These are phyloP conservation scores for Tapirus terrestris DNA, from an alignment of 2,113 vertebrate genomes.

Conservation along the genomic window DNA sequence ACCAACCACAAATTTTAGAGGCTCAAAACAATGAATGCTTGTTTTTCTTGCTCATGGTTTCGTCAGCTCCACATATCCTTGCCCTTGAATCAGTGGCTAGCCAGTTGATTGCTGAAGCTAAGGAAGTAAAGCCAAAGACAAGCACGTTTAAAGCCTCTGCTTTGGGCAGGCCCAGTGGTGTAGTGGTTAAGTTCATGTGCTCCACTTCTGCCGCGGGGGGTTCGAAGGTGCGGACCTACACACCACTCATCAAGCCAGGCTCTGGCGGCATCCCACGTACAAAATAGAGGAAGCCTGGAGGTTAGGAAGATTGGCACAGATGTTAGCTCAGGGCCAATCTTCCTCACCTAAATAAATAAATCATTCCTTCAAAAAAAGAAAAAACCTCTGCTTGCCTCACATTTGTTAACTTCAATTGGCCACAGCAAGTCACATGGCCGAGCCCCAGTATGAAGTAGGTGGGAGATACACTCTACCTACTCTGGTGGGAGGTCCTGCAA, in stretches of 20 bases:
- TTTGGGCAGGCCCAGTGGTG: neutral
- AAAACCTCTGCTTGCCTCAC: neutral
- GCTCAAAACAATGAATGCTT: neutral
- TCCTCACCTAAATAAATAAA: too few species aligned
- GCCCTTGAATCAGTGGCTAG: neutral
- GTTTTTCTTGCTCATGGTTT: constrained; percentile 27
- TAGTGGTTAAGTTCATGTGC: too few species aligned
- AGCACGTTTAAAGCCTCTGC: neutral
- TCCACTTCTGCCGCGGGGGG: too few species aligned
- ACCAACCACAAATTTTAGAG: too few species aligned
- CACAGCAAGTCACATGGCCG: neutral
- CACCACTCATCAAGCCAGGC: too few species aligned
- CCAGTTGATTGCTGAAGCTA: neutral
- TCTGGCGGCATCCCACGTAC: too few species aligned
- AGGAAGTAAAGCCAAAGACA: neutral
- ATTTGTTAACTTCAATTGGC: neutral
- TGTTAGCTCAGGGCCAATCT: too few species aligned
- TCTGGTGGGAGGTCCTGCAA: neutral
- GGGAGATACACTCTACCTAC: neutral
- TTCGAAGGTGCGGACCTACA: too few species aligned
- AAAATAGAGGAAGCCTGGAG: too few species aligned
- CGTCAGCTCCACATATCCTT: neutral
- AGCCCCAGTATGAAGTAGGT: neutral
- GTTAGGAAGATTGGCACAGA: too few species aligned
- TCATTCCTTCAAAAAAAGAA: too few species aligned